phyloP scores from a whole-genome alignment of 1,140 invertebrate genomes.

The Cotesia vestalis region DNA sequence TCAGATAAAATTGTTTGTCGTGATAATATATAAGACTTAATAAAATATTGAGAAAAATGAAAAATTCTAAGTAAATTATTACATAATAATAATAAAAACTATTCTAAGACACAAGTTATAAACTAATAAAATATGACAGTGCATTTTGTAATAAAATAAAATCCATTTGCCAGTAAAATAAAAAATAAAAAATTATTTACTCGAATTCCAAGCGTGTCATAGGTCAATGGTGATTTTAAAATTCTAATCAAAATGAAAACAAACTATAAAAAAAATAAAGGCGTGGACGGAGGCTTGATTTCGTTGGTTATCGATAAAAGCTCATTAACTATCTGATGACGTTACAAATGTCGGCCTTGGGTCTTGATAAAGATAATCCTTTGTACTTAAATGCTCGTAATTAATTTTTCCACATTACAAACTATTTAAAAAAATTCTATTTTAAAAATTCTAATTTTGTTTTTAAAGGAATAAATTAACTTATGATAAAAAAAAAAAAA shows the following conservation, averaged over 20 bases:
- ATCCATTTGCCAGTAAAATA: too few species aligned
- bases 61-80: background rate
- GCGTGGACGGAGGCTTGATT: conserved; percentile 3
- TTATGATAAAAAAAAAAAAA: too few species aligned
- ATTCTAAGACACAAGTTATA: too few species aligned
- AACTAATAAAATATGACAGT: too few species aligned
- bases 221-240: background rate
- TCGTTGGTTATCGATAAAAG: conserved; percentile 8
- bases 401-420: background rate
- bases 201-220: too few species aligned
- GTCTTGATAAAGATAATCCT: conserved; percentile 15
- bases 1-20: conserved; percentile 28
- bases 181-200: too few species aligned
- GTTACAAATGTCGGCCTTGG: conserved; percentile 5
- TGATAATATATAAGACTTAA: conserved; percentile 2
- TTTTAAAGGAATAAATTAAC: too few species aligned
- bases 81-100: too few species aligned
- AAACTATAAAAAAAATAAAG: background rate
- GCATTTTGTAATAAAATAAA: too few species aligned
- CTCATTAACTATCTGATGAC: conserved; percentile 10
- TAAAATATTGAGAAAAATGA: background rate
- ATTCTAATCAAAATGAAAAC: background rate
- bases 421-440: too few species aligned
- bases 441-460: background rate
- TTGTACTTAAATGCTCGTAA: conserved; percentile 4